Conservation (phyloP, 37 sponge, comb jelly and placozoan species). For the Cladorhizidae sp. region DNA sequence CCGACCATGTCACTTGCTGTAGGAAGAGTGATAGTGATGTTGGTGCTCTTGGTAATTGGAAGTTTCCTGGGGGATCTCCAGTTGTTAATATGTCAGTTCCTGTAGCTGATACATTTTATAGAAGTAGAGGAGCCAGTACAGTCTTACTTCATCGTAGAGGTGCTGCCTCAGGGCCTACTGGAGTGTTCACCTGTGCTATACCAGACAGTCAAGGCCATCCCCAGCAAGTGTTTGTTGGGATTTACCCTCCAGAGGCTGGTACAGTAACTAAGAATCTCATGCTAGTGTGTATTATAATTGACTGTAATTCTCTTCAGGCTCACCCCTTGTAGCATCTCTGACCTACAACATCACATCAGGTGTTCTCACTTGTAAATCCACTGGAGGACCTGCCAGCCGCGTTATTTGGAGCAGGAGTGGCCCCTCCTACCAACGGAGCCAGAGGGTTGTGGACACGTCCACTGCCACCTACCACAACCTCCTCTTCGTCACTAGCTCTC, state of each 20-base stretch:
- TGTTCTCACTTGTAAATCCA: conserved; percentile 29
- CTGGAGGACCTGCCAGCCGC: conserved; percentile 37
- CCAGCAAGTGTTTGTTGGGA: conserved; percentile 26
- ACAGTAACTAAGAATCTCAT: not conserved
- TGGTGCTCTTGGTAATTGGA: not conserved
- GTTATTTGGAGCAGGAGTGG: conserved; percentile 28
- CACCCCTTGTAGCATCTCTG: not conserved
- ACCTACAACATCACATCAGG: not conserved
- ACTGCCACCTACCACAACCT: conserved; percentile 1
- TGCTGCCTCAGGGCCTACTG: not conserved
- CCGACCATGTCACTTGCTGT: not conserved
- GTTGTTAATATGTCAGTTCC: not conserved
- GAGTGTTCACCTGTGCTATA: conserved; percentile 24
- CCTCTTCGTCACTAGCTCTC: not conserved
- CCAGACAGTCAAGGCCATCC: not conserved
- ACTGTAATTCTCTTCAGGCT: not conserved
- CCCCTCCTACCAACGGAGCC: conserved; percentile 15
- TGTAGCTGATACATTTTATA: not conserved
- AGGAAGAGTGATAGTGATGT: not conserved
- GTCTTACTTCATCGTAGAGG: not conserved
- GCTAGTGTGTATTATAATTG: not conserved
- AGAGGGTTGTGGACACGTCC: not conserved
- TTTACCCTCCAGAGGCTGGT: not conserved
- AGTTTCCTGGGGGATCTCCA: not conserved
- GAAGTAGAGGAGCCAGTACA: not conserved